A percentile compares a stretch with the other conserved stretches of the same genome.
These are phyloP conservation scores for Cephalopachus bancanus DNA, from an alignment of 2,797 vertebrate species.

Conservation along the genomic window DNA sequence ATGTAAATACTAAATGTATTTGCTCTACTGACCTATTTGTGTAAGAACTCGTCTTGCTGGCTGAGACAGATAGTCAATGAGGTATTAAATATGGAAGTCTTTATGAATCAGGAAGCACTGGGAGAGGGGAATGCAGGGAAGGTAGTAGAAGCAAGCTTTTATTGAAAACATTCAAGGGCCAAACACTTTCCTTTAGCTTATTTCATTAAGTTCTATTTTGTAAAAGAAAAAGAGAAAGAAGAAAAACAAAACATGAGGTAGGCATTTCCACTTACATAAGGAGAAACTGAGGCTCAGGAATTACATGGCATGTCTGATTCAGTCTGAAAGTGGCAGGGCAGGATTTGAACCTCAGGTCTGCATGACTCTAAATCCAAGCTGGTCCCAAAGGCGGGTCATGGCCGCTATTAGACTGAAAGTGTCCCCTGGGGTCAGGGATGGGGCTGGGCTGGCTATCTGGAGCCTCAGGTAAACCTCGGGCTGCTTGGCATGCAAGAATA, in stretches of 20 bases:
- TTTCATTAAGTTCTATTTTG: not conserved
- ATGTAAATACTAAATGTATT: constrained; percentile 33
- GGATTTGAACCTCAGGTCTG: not conserved
- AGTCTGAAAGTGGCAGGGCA: not conserved
- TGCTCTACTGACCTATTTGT: constrained; percentile 19
- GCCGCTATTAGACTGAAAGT: not conserved
- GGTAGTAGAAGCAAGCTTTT: not conserved
- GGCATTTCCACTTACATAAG: not conserved
- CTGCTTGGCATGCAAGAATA: too few species aligned
- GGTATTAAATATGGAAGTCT: not conserved
- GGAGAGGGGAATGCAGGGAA: not conserved
- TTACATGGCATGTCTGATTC: not conserved
- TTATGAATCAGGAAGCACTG: not conserved
- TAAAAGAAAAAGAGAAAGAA: too few species aligned
- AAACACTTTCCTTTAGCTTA: not conserved
- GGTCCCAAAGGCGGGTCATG: not conserved
- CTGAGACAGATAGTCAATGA: not conserved
- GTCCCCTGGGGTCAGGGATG: not conserved
- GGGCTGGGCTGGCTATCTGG: not conserved
- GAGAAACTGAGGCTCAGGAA: not conserved
- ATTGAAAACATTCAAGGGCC: not conserved
- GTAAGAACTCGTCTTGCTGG: constrained; percentile 8
- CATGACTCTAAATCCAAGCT: not conserved
- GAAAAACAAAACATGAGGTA: not conserved
- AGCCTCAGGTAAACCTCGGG: not conserved